phyloP scores from a whole-genome alignment of 1,140 invertebrate genomes.

The Varroa destructor region DNA sequence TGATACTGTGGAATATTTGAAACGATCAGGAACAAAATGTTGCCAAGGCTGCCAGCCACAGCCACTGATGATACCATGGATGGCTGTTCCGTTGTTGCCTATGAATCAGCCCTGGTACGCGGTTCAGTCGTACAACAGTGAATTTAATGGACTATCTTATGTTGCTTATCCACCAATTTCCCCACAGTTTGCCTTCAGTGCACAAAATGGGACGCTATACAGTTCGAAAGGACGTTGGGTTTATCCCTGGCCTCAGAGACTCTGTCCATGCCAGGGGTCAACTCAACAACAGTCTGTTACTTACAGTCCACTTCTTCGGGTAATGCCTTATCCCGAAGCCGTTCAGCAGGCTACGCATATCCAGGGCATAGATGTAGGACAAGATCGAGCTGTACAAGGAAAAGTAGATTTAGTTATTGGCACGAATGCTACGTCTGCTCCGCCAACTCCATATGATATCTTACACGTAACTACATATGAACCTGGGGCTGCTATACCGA shows the following conservation, averaged over 20 bases:
- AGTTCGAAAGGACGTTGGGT: slow-evolving; percentile 9
- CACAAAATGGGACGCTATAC: slow-evolving; percentile 4
- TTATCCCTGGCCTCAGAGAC: not conserved
- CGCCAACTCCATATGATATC: too few relatives aligned
- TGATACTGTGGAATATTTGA: slow-evolving; percentile 5
- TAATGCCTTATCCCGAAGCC: too few relatives aligned
- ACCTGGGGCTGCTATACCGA: too few relatives aligned
- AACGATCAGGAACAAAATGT: slow-evolving; percentile 10
- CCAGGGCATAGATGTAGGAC: too few relatives aligned
- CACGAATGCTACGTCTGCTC: too few relatives aligned
- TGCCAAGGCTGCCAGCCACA: not conserved
- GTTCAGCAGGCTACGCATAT: too few relatives aligned
- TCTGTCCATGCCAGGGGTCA: too few relatives aligned
- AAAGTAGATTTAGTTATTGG: too few relatives aligned
- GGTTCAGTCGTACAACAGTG: not conserved
- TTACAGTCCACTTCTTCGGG: too few relatives aligned
- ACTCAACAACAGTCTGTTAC: too few relatives aligned
- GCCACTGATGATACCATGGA: slow-evolving; percentile 21
- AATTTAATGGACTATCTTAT: not conserved
- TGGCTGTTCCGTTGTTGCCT: slow-evolving; percentile 12
- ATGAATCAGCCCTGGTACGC: slow-evolving; percentile 19
- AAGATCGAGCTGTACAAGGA: too few relatives aligned
- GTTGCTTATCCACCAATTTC: slow-evolving; percentile 6
- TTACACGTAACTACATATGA: too few relatives aligned
- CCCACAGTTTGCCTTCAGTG: slow-evolving; percentile 19